phyloP scores from a whole-genome alignment of 2,888 invertebrate genomes.

The Sarcophaga variegata region DNA sequence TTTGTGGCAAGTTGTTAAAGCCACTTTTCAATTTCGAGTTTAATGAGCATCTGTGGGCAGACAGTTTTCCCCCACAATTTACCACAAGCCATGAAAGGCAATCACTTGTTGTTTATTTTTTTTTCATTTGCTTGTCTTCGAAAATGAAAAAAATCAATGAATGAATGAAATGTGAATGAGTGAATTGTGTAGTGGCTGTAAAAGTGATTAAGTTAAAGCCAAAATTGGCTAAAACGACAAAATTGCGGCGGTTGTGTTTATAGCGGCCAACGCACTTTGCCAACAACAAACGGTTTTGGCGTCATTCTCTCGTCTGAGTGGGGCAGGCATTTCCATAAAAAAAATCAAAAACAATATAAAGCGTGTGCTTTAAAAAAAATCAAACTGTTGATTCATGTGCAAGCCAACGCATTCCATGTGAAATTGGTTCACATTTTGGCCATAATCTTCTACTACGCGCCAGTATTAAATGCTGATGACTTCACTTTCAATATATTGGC shows the following conservation, averaged over 20 bases:
- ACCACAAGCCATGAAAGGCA: conserved; percentile 56
- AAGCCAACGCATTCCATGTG: conserved; percentile 66
- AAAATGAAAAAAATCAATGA: conserved; percentile 1
- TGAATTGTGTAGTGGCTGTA: conserved; percentile 39
- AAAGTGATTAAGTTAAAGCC: conserved; percentile 60
- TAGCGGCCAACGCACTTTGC: conserved; percentile 65
- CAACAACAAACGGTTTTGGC: conserved; percentile 61
- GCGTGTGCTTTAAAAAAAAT: conserved; percentile 55
- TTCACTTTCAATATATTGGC: conserved; percentile 40
- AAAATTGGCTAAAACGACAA: conserved; percentile 64
- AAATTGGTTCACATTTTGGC: conserved; percentile 60
- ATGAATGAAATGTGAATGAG: conserved; percentile 4
- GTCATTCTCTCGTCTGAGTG: conserved; percentile 65
- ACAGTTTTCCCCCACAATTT: conserved; percentile 56
- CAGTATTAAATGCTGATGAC: conserved; percentile 57
- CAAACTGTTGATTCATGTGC: conserved; percentile 59
- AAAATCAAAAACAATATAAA: conserved; percentile 35
- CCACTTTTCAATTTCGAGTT: conserved; percentile 20
- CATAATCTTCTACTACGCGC: conserved; percentile 52
- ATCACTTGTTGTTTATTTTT: not conserved
- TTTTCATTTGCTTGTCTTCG: no score
- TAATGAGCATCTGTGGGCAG: conserved; percentile 42
- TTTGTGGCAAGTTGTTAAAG: conserved; percentile 44
- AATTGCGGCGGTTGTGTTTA: conserved; percentile 35
- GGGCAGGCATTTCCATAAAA: conserved; percentile 62